Conservation (phyloP, 2,888 invertebrate genomes). For the Archips crataeganus region DNA sequence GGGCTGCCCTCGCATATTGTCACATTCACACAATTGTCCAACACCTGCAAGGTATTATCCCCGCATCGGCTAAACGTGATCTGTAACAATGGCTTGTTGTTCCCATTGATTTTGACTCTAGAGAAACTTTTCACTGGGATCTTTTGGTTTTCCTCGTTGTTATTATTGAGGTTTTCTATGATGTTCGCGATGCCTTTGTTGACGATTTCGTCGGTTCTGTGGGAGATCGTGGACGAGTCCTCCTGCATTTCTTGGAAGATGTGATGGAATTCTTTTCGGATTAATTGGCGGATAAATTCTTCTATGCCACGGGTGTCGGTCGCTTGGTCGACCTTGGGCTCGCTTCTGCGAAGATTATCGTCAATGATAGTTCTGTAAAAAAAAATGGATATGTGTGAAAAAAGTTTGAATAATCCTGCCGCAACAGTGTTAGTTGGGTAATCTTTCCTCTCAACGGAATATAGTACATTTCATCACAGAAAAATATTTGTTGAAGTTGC, state of each 20-base stretch:
- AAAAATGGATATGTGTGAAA: background rate
- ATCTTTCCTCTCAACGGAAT: too few relatives aligned
- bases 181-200: constrained; percentile 73
- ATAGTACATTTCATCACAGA: background rate
- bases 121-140: constrained; percentile 70
- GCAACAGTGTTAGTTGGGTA: too few relatives aligned
- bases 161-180: constrained; percentile 63
- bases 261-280: constrained; percentile 74
- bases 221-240: constrained; percentile 52
- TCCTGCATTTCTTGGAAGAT: constrained; percentile 68
- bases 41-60: constrained; percentile 75
- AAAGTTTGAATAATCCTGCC: too few relatives aligned
- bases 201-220: constrained; percentile 64
- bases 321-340: constrained; percentile 67
- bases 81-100: constrained; percentile 76
- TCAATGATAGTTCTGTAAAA: constrained; percentile 48
- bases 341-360: constrained; percentile 45
- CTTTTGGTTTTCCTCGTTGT: constrained; percentile 49
- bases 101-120: constrained; percentile 76
- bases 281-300: constrained; percentile 74
- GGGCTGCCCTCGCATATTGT: constrained; percentile 65
- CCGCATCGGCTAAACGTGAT: constrained; percentile 74
- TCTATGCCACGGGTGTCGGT: constrained; percentile 78
- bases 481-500: background rate
- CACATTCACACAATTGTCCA: constrained; percentile 78